These are phyloP conservation scores for Muscicapa comitata DNA, from an alignment of 2,797 vertebrate genomes.

Conservation along the genomic window DNA sequence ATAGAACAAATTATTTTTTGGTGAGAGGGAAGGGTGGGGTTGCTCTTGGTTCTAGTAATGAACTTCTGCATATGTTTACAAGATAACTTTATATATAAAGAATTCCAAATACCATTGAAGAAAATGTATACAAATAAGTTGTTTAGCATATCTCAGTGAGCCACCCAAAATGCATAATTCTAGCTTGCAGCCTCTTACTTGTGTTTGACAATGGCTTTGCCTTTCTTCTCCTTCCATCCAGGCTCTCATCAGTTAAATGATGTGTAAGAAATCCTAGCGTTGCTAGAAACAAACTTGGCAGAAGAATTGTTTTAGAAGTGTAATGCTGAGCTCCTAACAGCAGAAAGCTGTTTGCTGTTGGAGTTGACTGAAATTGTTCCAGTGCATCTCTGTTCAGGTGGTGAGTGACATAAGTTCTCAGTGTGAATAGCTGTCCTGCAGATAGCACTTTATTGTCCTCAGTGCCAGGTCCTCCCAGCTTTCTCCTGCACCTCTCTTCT, in stretches of 20 bases:
- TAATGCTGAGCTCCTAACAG: not conserved
- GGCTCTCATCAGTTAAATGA: not conserved
- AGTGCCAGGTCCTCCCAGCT: not conserved
- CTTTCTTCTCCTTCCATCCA: not conserved
- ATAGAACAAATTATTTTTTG: not conserved
- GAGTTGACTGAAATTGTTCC: constrained; percentile 16
- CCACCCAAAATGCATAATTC: not conserved
- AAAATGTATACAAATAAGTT: not conserved
- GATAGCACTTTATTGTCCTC: not conserved
- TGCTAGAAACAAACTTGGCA: constrained; percentile 1
- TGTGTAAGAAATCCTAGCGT: not conserved
- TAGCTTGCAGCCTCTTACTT: not conserved
- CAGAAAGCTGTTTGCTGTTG: constrained; percentile 16
- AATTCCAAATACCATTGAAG: not conserved
- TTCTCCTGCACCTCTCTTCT: not conserved
- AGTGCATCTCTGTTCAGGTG: not conserved
- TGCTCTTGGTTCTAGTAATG: not conserved
- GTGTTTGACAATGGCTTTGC: not conserved
- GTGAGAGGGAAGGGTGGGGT: not conserved
- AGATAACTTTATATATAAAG: not conserved
- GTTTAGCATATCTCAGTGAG: not conserved
- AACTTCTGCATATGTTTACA: not conserved
- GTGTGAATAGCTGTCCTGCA: not conserved
- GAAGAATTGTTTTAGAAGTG: not conserved
- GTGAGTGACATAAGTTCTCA: not conserved